Evolutionary conservation across 2,888 invertebrate species (phyloP).

Genomic region (Hemicrepidius hirtus): DNA sequence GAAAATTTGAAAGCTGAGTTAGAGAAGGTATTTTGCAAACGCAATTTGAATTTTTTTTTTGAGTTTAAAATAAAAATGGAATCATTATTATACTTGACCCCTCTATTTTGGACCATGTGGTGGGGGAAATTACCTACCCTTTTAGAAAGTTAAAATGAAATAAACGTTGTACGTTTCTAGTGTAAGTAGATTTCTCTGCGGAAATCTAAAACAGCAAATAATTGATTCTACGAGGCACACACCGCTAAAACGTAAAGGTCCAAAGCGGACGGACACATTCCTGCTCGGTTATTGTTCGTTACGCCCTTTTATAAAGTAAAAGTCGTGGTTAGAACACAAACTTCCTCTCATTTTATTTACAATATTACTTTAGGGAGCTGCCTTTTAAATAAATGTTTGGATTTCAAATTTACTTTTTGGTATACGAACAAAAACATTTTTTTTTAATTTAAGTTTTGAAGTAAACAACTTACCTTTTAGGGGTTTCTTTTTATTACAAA

Average conservation of each 20-base stretch:
- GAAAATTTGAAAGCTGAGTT: too few species aligned
- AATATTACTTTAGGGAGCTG: slow-evolving; percentile 22
- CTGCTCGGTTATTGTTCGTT: slow-evolving; percentile 6
- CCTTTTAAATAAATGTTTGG: slow-evolving; percentile 1
- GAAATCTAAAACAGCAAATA: slow-evolving; percentile 29
- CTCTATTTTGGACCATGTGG: too few species aligned
- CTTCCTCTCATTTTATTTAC: slow-evolving; percentile 14
- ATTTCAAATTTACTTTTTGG: background rate
- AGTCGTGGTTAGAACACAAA: background rate
- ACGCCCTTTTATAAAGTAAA: slow-evolving; percentile 20
- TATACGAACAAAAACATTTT: background rate
- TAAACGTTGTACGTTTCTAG: slow-evolving; percentile 1
- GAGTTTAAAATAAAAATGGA: too few species aligned
- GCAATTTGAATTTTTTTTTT: too few species aligned
- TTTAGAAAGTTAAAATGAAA: slow-evolving; percentile 4
- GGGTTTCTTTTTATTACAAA: too few species aligned
- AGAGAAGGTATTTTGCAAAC: too few species aligned
- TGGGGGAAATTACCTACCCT: too few species aligned
- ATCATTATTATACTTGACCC: too few species aligned
- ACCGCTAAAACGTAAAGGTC: slow-evolving; percentile 8
- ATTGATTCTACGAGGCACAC: slow-evolving; percentile 25
- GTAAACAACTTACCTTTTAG: background rate
- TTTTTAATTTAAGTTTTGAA: slow-evolving; percentile 5
- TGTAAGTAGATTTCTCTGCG: slow-evolving; percentile 12
- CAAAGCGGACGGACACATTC: slow-evolving; percentile 8